Evolutionary conservation across 1,140 invertebrate genomes (phyloP), one percentile per base, ranked within the genome.

Genomic region (Trichonephila clavipes): DNA sequence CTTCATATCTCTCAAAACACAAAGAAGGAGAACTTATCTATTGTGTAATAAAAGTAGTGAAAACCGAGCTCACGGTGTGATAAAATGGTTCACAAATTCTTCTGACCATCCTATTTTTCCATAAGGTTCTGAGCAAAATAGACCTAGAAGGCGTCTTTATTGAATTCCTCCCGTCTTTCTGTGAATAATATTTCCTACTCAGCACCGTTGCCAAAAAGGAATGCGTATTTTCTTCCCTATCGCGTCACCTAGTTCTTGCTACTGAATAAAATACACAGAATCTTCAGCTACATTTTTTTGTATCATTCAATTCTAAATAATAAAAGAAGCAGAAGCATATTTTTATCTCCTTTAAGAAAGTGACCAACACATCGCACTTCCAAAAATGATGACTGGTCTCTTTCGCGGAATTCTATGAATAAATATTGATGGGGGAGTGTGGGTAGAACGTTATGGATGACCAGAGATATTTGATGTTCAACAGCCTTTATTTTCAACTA

Each of bases 131-230:
- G n/a, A 69, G n/a, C 14, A 24, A 69, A 69, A 69, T 69, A 69
- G 66, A 51, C 64, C 21, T 28, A 21, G 64, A 18, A 69, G 66
- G n/a, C 14, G 28, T 28, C 24, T 24, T 69, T 69, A 69, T 69
- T 69, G 66, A 69, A 69, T 69, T 69, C n/a, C 66, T 12, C n/a
- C 66, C 66, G 6, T 12, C 21, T 12, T n/a, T 24, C 66, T 24
- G 66, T 69, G 24, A 69, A 69, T 69, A 69, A 69, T 24, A 69
- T 69, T 69, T 69, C 66, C 66, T 8, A 24, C 66, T 69, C 66
- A 69, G 21, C 12, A 12, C 51, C 66, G 21, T 14, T 69, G 66
- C 24, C 66, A 69, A 69, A 69, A 69, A 69, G 66, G n/a, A 69
- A 69, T 12, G n/a, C 7, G 51, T 21, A 69, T 24, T 69, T 69